Percentiles rank a stretch among this genome's conserved stretches.
Evolutionary conservation across 2,113 vertebrate genomes (phyloP).

Genomic region (Coreoperca whiteheadi): DNA sequence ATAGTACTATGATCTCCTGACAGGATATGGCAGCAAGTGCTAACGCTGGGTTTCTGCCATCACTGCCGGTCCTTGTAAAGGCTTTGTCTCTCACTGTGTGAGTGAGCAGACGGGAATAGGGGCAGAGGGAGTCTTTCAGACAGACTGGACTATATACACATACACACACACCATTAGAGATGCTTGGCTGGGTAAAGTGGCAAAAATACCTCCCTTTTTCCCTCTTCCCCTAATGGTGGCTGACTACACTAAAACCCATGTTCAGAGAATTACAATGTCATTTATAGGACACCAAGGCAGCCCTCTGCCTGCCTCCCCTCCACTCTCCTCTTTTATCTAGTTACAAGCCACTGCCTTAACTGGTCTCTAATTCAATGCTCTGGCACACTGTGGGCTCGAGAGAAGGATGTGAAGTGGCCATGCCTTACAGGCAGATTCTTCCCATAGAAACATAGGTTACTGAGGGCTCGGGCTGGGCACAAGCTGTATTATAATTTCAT

Average conservation of each 20-base stretch:
- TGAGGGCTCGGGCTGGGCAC: neutral
- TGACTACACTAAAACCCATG: constrained; percentile 81
- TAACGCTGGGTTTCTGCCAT: constrained; percentile 56
- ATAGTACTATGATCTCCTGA: constrained; percentile 30
- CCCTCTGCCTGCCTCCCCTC: constrained; percentile 64
- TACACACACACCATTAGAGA: constrained; percentile 71
- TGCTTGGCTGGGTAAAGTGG: constrained; percentile 78
- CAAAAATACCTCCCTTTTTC: constrained; percentile 73
- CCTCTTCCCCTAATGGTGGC: constrained; percentile 77
- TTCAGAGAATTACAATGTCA: constrained; percentile 86
- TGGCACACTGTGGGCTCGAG: constrained; percentile 54
- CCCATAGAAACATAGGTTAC: constrained; percentile 37
- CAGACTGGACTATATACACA: constrained; percentile 63
- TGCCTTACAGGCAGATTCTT: constrained; percentile 56
- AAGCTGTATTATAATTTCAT: constrained; percentile 13
- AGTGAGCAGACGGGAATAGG: constrained; percentile 59
- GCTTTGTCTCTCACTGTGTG: constrained; percentile 63
- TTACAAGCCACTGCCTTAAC: constrained; percentile 79
- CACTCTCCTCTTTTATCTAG: constrained; percentile 79
- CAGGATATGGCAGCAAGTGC: constrained; percentile 47
- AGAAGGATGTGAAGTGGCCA: constrained; percentile 61
- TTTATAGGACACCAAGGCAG: constrained; percentile 82
- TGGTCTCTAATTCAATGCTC: constrained; percentile 75
- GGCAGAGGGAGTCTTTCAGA: constrained; percentile 72
- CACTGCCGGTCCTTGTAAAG: constrained; percentile 45